These are phyloP conservation scores for Scaptomyza polygonia DNA, from an alignment of 2,888 invertebrate species.

Conservation along the genomic window DNA sequence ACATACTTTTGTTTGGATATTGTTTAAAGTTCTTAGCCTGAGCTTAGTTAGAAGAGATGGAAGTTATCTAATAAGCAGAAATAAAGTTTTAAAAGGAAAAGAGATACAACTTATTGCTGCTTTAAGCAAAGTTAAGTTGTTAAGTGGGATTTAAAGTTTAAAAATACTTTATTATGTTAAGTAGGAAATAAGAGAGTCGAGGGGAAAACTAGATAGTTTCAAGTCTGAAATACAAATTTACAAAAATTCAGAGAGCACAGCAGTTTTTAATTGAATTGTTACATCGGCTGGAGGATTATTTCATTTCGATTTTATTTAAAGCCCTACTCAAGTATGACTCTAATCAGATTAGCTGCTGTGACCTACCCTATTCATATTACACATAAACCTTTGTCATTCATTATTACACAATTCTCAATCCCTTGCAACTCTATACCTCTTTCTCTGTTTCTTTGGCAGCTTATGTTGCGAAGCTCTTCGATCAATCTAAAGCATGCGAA, in stretches of 20 bases:
- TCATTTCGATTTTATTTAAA: neutral
- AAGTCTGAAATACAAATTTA: too few species aligned
- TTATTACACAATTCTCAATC: conserved; percentile 54
- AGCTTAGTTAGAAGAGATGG: conserved; percentile 34
- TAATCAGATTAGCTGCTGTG: conserved; percentile 55
- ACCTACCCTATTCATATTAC: conserved; percentile 79
- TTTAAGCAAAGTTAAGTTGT: neutral
- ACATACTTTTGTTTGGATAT: conserved; percentile 34
- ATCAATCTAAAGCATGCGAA: conserved; percentile 67
- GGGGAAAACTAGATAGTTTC: too few species aligned
- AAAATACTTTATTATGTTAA: too few species aligned
- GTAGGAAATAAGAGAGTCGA: too few species aligned
- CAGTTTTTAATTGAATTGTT: conserved; percentile 23
- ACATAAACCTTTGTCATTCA: conserved; percentile 60
- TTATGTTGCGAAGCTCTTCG: conserved; percentile 71
- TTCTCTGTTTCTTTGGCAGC: conserved; percentile 26
- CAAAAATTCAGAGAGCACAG: too few species aligned
- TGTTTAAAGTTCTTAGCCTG: conserved; percentile 36
- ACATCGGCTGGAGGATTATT: neutral
- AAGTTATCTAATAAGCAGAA: conserved; percentile 36
- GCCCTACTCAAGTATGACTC: conserved; percentile 16
- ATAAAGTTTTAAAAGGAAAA: neutral
- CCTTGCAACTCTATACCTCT: conserved; percentile 7
- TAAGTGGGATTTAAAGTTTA: neutral
- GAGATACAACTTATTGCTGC: neutral